phyloP scores from a whole-genome alignment of 2,888 invertebrate genomes.

The Orchestes rusci region DNA sequence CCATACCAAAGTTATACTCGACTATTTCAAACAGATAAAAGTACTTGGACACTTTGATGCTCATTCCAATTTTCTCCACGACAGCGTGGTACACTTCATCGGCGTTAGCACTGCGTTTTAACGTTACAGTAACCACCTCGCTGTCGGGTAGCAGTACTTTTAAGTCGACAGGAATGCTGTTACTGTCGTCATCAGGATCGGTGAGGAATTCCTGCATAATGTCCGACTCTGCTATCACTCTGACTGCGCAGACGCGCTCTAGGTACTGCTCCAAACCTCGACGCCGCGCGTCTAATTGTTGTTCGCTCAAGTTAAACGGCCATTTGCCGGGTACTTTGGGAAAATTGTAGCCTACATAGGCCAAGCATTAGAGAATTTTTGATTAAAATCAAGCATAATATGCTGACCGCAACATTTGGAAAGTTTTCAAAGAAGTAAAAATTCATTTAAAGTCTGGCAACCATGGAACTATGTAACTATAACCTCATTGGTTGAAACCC shows the following conservation, averaged over 20 bases:
- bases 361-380: constrained; percentile 25
- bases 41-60: constrained; percentile 74
- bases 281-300: constrained; percentile 90
- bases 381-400: too few relatives aligned
- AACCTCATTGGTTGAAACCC: too few relatives aligned
- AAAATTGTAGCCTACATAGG: constrained; percentile 83
- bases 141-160: constrained; percentile 86
- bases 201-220: constrained; percentile 96
- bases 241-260: constrained; percentile 95
- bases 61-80: constrained; percentile 75
- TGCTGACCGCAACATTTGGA: too few relatives aligned
- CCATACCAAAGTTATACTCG: constrained; percentile 91
- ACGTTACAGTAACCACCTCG: constrained; percentile 80
- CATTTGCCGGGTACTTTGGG: constrained; percentile 98
- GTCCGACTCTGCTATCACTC: constrained; percentile 96
- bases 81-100: constrained; percentile 87
- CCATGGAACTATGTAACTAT: too few relatives aligned
- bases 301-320: constrained; percentile 95
- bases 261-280: constrained; percentile 95
- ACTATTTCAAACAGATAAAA: constrained; percentile 97
- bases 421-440: too few relatives aligned
- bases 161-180: constrained; percentile 57
- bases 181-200: constrained; percentile 78
- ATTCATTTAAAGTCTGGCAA: too few relatives aligned
- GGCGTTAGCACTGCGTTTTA: constrained; percentile 81